phyloP scores from a whole-genome alignment of 2,888 invertebrate species.

The Meganola albula region DNA sequence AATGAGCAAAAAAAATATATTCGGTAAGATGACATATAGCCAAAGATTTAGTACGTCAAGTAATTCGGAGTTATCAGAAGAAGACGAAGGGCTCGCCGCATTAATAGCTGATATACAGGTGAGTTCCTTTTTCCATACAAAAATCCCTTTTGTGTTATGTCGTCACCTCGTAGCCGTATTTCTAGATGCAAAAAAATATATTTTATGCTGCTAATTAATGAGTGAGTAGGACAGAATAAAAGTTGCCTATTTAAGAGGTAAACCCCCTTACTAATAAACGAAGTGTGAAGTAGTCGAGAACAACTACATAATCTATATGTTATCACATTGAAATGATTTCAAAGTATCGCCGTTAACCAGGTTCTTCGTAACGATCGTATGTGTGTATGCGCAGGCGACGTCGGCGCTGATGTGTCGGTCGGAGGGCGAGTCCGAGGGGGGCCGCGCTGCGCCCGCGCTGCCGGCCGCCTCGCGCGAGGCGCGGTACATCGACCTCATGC shows the following conservation, averaged over 20 bases:
- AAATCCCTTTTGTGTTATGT: no score
- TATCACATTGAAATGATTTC: no score
- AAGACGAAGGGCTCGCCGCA: slow-evolving; percentile 92
- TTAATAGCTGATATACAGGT: slow-evolving; percentile 94
- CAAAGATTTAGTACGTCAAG: slow-evolving; percentile 71
- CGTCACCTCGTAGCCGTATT: no score
- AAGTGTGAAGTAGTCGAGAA: no score
- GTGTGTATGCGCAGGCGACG: slow-evolving; percentile 48
- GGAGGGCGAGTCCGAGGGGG: slow-evolving; percentile 46
- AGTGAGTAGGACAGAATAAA: no score
- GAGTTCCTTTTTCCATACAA: slow-evolving; percentile 10
- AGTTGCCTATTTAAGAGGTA: no score
- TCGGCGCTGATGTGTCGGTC: slow-evolving; percentile 62
- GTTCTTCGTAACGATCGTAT: no score
- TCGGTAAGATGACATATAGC: slow-evolving; percentile 73
- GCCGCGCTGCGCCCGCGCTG: slow-evolving; percentile 48
- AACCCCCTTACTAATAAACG: no score
- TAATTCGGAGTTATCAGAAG: slow-evolving; percentile 83
- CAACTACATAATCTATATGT: no score
- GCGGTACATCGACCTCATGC: slow-evolving; percentile 92
- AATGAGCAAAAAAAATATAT: slow-evolving; percentile 80
- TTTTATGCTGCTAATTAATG: no score
- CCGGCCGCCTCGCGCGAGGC: slow-evolving; percentile 60
- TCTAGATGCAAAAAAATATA: no score
- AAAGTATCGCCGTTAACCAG: no score